These are phyloP conservation scores for Heteronetta atricapilla DNA, from an alignment of 2,113 vertebrate species.

Conservation along the genomic window DNA sequence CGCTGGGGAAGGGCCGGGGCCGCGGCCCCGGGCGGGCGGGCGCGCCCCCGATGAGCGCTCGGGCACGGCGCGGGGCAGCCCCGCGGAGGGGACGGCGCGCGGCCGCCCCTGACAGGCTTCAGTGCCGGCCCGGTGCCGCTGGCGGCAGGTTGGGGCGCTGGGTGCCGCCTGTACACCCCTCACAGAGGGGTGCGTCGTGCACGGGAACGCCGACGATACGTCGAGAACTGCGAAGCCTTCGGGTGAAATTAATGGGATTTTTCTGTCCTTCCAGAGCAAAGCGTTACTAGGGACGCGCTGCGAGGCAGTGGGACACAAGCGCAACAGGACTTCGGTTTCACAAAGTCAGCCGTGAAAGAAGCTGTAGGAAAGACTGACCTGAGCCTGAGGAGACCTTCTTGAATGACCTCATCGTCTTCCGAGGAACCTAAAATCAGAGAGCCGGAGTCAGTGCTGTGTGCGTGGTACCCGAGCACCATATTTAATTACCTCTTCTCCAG, in stretches of 20 bases:
- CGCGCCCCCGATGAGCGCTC: too few relatives aligned
- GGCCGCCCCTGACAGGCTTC: too few relatives aligned
- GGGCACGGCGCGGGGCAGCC: too few relatives aligned
- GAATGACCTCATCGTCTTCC: slow-evolving; percentile 84
- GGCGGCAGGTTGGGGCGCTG: too few relatives aligned
- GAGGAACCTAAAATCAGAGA: slow-evolving; percentile 85
- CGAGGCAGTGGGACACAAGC: background rate
- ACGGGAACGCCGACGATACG: background rate
- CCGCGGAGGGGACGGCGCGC: too few relatives aligned
- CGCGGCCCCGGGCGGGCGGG: too few relatives aligned
- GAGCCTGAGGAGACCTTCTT: slow-evolving; percentile 82
- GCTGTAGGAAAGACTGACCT: slow-evolving; percentile 77
- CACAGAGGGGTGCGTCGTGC: too few relatives aligned
- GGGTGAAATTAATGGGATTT: background rate
- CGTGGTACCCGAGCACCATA: slow-evolving; percentile 40
- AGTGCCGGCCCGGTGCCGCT: too few relatives aligned
- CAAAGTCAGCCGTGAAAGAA: slow-evolving; percentile 18
- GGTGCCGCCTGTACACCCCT: too few relatives aligned
- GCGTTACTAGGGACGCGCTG: background rate
- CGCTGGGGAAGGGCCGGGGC: too few relatives aligned
- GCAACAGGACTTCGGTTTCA: background rate
- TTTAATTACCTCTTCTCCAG: slow-evolving; percentile 76
- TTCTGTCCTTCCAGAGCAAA: background rate
- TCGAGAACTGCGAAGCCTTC: background rate
- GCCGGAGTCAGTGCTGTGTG: slow-evolving; percentile 76